A percentile compares a stretch with the other conserved stretches of the same genome.
Conservation (phyloP, 2,888 invertebrate genomes). For the Eurytoma adleriae region DNA sequence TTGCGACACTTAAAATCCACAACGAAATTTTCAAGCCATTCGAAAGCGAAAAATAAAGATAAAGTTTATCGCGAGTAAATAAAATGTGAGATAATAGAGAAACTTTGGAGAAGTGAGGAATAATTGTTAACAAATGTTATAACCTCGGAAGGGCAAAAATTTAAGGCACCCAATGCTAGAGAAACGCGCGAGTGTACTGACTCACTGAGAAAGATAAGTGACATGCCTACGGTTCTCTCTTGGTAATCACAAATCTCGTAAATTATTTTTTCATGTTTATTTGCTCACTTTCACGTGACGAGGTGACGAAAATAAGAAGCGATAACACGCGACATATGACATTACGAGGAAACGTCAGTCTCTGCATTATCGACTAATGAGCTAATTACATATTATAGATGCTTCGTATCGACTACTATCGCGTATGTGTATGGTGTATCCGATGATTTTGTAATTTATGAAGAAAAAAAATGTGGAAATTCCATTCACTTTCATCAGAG, state of each 20-base stretch:
- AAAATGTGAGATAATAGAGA: constrained; percentile 2
- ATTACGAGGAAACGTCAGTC: constrained; percentile 45
- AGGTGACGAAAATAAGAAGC: constrained; percentile 57
- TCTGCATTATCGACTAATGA: constrained; percentile 44
- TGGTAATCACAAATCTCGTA: constrained; percentile 50
- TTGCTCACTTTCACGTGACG: constrained; percentile 59
- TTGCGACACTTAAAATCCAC: background rate
- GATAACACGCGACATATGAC: constrained; percentile 56
- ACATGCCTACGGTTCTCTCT: constrained; percentile 52
- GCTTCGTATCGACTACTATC: too few relatives aligned
- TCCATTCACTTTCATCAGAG: too few relatives aligned
- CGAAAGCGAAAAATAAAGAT: background rate
- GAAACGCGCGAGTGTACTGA: constrained; percentile 9
- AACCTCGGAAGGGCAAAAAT: constrained; percentile 46
- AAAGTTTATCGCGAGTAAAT: background rate
- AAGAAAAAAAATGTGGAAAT: too few relatives aligned
- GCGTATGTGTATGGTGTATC: too few relatives aligned
- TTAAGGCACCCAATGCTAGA: background rate
- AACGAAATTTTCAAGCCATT: background rate
- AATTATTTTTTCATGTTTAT: constrained; percentile 57
- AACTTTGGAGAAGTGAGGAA: background rate
- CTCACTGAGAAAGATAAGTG: constrained; percentile 41
- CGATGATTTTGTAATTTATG: too few relatives aligned
- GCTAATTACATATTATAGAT: too few relatives aligned
- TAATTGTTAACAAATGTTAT: constrained; percentile 36